Evolutionary conservation across 1,140 invertebrate species (phyloP).

Genomic region (Druon quercuslanigerum): DNA sequence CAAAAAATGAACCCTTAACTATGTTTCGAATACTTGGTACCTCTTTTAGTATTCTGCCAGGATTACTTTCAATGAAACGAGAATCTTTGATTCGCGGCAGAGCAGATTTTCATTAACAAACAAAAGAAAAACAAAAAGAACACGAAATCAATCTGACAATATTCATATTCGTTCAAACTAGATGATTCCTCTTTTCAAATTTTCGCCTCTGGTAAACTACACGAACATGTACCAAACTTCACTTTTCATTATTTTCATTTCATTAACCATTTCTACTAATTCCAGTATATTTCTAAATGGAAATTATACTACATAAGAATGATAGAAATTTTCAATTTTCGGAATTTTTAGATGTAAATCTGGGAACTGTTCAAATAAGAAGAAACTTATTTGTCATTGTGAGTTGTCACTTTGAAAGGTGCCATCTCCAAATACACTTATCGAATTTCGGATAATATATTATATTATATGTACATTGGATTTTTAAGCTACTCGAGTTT

Average conservation of each 20-base stretch:
- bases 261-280: too few species aligned
- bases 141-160: slow-evolving; percentile 4
- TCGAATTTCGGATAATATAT: too few species aligned
- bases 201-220: not conserved
- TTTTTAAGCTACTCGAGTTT: too few species aligned
- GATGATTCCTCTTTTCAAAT: slow-evolving; percentile 18
- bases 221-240: not conserved
- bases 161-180: slow-evolving; percentile 17
- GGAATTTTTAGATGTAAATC: too few species aligned
- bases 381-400: too few species aligned
- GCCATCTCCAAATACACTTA: too few species aligned
- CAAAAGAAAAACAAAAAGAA: slow-evolving; percentile 17
- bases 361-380: too few species aligned
- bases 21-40: slow-evolving; percentile 3
- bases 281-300: too few species aligned
- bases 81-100: not conserved
- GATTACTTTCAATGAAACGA: not conserved
- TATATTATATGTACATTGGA: too few species aligned
- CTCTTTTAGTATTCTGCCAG: not conserved
- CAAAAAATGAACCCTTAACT: not conserved
- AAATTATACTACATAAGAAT: too few species aligned
- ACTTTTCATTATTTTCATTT: not conserved
- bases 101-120: slow-evolving; percentile 16
- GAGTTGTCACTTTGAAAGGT: too few species aligned
- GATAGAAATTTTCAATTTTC: too few species aligned